Evolutionary conservation across 2,113 vertebrate species (phyloP).

Genomic region (Varanus salvator): DNA sequence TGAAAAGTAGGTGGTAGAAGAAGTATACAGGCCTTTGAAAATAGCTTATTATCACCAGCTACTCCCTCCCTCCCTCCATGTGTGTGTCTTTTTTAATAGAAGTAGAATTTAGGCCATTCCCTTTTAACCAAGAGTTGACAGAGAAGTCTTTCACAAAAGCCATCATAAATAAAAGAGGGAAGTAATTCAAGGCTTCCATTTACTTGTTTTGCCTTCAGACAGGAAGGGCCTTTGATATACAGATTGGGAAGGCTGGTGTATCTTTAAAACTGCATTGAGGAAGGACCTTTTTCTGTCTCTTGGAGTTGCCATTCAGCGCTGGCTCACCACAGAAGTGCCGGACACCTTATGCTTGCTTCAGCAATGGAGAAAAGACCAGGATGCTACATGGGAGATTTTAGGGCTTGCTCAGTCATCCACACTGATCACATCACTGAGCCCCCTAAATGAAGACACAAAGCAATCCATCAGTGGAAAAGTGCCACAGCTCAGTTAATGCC

Average conservation of each 20-base stretch:
- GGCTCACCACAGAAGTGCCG: not conserved
- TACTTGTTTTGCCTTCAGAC: not conserved
- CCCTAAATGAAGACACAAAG: not conserved
- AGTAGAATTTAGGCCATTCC: not conserved
- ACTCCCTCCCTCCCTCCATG: not conserved
- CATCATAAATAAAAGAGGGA: not conserved
- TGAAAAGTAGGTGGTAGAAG: not conserved
- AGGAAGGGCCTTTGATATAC: not conserved
- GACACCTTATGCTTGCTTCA: not conserved
- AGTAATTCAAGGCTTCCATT: not conserved
- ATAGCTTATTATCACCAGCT: not conserved
- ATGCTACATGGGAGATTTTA: too few species aligned
- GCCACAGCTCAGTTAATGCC: not conserved
- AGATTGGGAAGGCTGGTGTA: not conserved
- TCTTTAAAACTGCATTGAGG: not conserved
- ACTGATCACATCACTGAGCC: not conserved
- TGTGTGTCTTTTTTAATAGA: not conserved
- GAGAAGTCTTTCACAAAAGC: not conserved
- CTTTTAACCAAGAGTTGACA: slow-evolving; percentile 15
- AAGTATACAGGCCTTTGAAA: not conserved
- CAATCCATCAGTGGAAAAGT: not conserved
- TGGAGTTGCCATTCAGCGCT: not conserved
- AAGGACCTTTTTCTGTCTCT: not conserved
- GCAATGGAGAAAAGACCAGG: not conserved
- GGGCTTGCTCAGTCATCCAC: not conserved